Evolutionary conservation across 2,888 invertebrate genomes (phyloP), one percentile per base, ranked within the genome.

Genomic region (Julus scanicus): DNA sequence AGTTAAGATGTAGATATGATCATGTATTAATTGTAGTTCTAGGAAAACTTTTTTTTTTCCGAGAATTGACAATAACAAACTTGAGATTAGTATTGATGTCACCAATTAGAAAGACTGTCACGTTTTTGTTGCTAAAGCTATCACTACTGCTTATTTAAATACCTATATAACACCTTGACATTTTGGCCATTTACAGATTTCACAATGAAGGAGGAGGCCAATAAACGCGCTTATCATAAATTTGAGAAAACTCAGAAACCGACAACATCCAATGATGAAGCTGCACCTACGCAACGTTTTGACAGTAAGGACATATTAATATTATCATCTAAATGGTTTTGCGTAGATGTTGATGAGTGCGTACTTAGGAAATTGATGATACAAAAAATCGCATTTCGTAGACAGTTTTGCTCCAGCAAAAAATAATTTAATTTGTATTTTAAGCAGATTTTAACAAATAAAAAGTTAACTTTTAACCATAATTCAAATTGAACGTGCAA

Each of bases 181-280:
- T 85, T 85, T 53, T 48, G 15, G 40, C 40, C 40, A 20, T 20
- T 85, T 53, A 6, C 11, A 85, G 85, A 85, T 85, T 85, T 44
- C 29, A 48, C 48, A n/a, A 48, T 98, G 53, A 98, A 97, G 92
- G 95, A 96, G 91, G 96, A 96, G 44, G 97, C 97, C 0, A 98
- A 98, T 91, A 96, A 96, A 90, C 96, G 96, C 91, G 98, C 98
- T 0, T 98, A 96, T 91, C 96, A 97, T 91, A 96, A 96, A 91
- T 97, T 98, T 92, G 96, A 97, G 91, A 97, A 97, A 91, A 95
- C 96, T 83, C 96, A 97, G 91, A 92, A 92, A 89, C 89, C 90
- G 53, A 89, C 89, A 1, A 92, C 92, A 86, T 89, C 91, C 91
- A 90, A 92, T 91, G 71, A 96, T 90, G 95, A 95, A 90, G 94